Percentiles rank a stretch among this genome's conserved stretches.
phyloP scores from a whole-genome alignment of 1,140 invertebrate species.

The Hypsibius dujardini region DNA sequence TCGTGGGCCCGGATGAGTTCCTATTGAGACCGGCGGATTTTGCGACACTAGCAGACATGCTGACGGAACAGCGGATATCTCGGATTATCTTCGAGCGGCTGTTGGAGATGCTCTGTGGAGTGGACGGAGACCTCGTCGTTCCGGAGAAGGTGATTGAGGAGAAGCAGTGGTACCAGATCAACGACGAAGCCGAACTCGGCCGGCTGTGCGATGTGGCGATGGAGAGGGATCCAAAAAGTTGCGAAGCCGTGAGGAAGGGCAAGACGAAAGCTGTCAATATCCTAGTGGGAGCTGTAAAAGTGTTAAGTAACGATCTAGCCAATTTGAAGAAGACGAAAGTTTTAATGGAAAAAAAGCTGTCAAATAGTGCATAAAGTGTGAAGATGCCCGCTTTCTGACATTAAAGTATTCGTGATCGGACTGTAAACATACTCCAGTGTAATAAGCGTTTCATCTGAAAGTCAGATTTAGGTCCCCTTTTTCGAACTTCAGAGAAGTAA shows the following conservation, averaged over 20 bases:
- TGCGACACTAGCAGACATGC: conserved; percentile 14
- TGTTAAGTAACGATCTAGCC: conserved; percentile 41
- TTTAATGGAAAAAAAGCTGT: neutral
- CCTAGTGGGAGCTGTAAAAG: conserved; percentile 42
- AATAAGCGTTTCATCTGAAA: too few relatives aligned
- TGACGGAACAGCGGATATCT: conserved; percentile 1
- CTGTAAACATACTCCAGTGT: too few relatives aligned
- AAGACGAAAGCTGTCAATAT: conserved; percentile 48
- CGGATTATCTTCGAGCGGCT: conserved; percentile 20
- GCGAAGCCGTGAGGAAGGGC: conserved; percentile 45
- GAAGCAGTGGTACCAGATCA: conserved; percentile 46
- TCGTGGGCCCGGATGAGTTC: conserved; percentile 13
- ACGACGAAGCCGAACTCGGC: conserved; percentile 40
- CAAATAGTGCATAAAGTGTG: too few relatives aligned
- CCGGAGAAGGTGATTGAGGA: conserved; percentile 33
- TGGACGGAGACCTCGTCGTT: neutral
- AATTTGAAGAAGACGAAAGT: conserved; percentile 42
- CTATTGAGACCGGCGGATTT: conserved; percentile 18
- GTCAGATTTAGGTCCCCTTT: too few relatives aligned
- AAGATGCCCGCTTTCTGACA: too few relatives aligned
- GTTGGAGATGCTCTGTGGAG: neutral
- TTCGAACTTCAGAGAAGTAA: too few relatives aligned
- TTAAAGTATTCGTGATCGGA: too few relatives aligned
- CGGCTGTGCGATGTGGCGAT: conserved; percentile 44
- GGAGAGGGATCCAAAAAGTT: conserved; percentile 43